Conservation (phyloP, 2,888 invertebrate genomes). For the Nemoura dubitans region DNA sequence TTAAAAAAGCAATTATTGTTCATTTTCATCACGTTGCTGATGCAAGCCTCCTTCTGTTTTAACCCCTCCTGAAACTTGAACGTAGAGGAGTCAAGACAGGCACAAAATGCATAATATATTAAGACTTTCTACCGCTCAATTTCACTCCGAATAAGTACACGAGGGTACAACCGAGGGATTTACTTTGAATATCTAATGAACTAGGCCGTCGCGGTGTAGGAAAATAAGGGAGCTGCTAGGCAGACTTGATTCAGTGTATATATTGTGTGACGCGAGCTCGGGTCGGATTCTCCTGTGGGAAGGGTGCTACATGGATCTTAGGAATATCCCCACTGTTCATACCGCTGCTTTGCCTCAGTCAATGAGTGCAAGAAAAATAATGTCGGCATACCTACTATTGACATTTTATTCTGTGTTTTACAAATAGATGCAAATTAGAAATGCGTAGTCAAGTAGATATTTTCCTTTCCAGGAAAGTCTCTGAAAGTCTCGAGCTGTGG, state of each 20-base stretch:
- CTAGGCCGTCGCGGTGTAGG: not conserved
- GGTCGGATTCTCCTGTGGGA: not conserved
- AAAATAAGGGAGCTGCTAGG: not conserved
- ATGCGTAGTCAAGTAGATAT: not conserved
- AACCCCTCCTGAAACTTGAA: not conserved
- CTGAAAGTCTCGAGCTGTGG: no score
- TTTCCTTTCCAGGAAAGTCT: not conserved
- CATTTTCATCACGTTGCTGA: not conserved
- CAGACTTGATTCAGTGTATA: not conserved
- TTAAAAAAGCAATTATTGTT: not conserved
- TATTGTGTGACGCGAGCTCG: not conserved
- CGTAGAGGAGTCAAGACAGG: not conserved
- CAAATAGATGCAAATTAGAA: not conserved
- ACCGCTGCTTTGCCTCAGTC: not conserved
- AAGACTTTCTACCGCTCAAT: constrained; percentile 9
- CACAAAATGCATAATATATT: constrained; percentile 10
- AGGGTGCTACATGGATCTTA: not conserved
- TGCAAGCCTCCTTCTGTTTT: not conserved
- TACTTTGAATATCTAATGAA: constrained; percentile 32
- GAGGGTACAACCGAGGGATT: constrained; percentile 19
- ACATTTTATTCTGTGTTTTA: not conserved
- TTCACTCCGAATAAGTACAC: constrained; percentile 10
- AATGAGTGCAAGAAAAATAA: not conserved
- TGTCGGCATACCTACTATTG: not conserved
- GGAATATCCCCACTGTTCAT: not conserved